A percentile compares a stretch with the other conserved stretches of the same genome.
These are phyloP conservation scores for Tribolium castaneum DNA, from an alignment of 1,140 invertebrate species.

Conservation along the genomic window DNA sequence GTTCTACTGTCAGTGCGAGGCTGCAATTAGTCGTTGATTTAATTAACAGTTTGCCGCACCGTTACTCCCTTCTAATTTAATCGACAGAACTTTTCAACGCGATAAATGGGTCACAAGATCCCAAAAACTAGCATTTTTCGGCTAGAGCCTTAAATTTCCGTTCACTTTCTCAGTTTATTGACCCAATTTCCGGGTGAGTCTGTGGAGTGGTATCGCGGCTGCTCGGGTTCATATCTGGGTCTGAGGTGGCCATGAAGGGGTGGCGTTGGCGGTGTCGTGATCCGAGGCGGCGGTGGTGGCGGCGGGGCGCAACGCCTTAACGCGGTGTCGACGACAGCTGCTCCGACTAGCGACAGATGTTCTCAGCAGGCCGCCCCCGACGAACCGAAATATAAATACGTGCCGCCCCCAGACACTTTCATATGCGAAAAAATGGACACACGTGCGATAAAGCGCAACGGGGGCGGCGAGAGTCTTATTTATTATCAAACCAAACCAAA, in stretches of 20 bases:
- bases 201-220: conserved; percentile 41
- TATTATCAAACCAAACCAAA: no score
- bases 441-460: neutral
- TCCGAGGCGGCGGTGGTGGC: conserved; percentile 45
- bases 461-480: neutral
- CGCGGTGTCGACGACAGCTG: conserved; percentile 39
- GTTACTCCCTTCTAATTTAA: conserved; percentile 60
- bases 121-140: neutral
- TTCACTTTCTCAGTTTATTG: conserved; percentile 25
- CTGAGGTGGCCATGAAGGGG: conserved; percentile 45
- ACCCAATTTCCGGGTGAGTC: conserved; percentile 35
- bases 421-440: neutral
- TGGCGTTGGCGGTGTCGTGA: conserved; percentile 44
- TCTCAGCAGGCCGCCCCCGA: conserved; percentile 26
- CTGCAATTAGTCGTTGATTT: conserved; percentile 61
- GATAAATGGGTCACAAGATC: conserved; percentile 43
- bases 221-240: conserved; percentile 46
- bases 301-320: conserved; percentile 40
- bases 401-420: neutral
- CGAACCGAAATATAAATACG: conserved; percentile 32
- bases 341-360: conserved; percentile 39
- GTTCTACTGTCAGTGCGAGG: conserved; percentile 54
- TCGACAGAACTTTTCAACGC: conserved; percentile 46
- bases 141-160: neutral
- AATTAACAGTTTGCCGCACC: conserved; percentile 62